Conservation (phyloP, 23 tunicate species). For the Trididemnum clinides region DNA sequence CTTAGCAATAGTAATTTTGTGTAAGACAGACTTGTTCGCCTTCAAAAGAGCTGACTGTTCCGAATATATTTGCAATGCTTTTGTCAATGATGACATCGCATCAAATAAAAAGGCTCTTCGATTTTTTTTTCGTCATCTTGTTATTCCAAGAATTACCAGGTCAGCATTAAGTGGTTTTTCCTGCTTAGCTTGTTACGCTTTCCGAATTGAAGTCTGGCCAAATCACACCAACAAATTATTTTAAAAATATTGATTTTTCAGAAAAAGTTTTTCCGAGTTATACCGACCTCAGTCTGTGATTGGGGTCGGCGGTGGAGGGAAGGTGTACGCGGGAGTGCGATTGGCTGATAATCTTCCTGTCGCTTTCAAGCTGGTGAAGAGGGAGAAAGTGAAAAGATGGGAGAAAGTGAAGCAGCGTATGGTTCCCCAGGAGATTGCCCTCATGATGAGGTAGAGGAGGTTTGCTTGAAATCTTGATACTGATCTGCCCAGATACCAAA, state of each 20-base stretch:
- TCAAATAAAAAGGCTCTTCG: too few species aligned
- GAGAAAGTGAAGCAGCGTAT: constrained; percentile 70
- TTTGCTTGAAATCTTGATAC: too few species aligned
- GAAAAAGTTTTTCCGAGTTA: constrained; percentile 72
- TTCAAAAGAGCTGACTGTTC: too few species aligned
- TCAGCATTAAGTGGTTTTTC: background rate
- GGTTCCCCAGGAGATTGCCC: constrained; percentile 90
- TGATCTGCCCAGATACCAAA: too few species aligned
- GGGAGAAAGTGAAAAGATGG: constrained; percentile 92
- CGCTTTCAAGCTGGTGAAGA: constrained; percentile 74
- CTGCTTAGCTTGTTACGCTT: background rate
- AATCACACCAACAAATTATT: background rate
- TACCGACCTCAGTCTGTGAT: constrained; percentile 66
- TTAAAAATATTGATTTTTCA: background rate
- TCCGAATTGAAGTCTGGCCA: background rate
- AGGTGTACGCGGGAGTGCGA: constrained; percentile 76
- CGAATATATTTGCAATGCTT: too few species aligned
- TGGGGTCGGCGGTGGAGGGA: constrained; percentile 92
- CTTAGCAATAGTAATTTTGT: too few species aligned
- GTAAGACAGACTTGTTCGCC: too few species aligned
- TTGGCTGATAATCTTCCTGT: constrained; percentile 57
- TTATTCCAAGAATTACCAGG: too few species aligned
- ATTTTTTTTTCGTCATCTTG: too few species aligned
- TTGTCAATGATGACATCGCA: too few species aligned
- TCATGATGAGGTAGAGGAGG: constrained; percentile 87